Base-by-base conservation (phyloP, 2,888 invertebrate genomes). In the Meiosimyza platycephala region DNA sequence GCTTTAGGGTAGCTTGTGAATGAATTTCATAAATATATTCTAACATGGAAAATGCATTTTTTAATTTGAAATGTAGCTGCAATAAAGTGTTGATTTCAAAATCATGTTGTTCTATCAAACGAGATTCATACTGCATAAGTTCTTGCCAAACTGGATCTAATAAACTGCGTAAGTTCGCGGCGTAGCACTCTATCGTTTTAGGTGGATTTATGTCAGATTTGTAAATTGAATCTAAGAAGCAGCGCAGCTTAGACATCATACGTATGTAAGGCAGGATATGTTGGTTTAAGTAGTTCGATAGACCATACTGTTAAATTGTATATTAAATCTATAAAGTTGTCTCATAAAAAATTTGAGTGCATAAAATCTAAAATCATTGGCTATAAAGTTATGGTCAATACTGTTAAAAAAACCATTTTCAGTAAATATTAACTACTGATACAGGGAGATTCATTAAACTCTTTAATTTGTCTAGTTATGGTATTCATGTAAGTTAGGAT, bases 161-260 rank as follows among this genome's bases (percentile, higher is more conserved):
- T 68, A 88, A 84, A 54, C 87, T 82, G 15, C 84, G 78, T 15
- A 90, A 75, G 18, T 86, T 87, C 22, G 85, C 81, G 22, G 88
- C 87, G 79, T 89, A 90, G 67, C 87, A 88, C 78, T 89, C 88
- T 68, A 89, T 85, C 0, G 89, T 89, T 7, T 88, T 82, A 3
- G 89, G 86, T 3, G 85, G 85, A 48, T 76, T 70, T 75, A 79
- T 60, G 74, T 81, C 74, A 18, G 62, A 68, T 40, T 40, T 40
- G 47, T 84, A 85, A 28, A 89, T 78, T 1, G 83, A 83, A 64
- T 80, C 79, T 48, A 86, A 84, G 75, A 89, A 87, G 7, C 75
- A 76, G 47, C 88, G 86, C 51, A 90, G 78, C 13, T 85, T 81
- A 71, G 78, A 75, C 79, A 85, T 82, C 72, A 83, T 83, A 59